Conservation (phyloP, 1,140 invertebrate genomes). For the Hestina assimilis region DNA sequence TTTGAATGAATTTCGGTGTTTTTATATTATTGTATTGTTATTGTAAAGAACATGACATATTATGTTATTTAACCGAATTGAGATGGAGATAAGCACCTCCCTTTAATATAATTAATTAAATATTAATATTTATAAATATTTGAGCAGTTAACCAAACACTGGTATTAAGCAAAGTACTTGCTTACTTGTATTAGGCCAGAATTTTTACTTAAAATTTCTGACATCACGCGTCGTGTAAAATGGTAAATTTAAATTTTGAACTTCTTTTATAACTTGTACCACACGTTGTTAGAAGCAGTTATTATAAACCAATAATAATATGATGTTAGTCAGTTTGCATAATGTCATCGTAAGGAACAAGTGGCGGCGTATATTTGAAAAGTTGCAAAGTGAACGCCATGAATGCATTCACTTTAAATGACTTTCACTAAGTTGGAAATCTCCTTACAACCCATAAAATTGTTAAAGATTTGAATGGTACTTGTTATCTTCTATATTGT, state of each 20-base stretch:
- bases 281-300: conserved; percentile 30
- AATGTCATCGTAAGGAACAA: conserved; percentile 44
- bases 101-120: too few species aligned
- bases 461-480: not conserved
- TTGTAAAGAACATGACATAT: too few species aligned
- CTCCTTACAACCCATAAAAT: conserved; percentile 5
- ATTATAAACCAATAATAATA: conserved; percentile 54
- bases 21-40: too few species aligned
- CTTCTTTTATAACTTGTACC: conserved; percentile 17
- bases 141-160: too few species aligned
- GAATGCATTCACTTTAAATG: conserved; percentile 29
- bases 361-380: conserved; percentile 50
- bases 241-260: not conserved
- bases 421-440: conserved; percentile 12
- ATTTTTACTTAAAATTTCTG: too few species aligned
- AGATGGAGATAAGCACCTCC: too few species aligned
- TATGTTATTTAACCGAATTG: too few species aligned
- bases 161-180: too few species aligned
- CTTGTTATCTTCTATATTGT: not conserved
- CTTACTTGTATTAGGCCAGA: too few species aligned
- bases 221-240: not conserved
- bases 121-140: too few species aligned
- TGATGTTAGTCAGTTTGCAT: conserved; percentile 55
- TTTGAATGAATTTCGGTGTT: too few species aligned
- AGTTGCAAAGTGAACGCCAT: conserved; percentile 51